Percentiles rank a stretch among this genome's conserved stretches.
Evolutionary conservation across 2,888 invertebrate species (phyloP).

Genomic region (Stenchaetothrips biformis): DNA sequence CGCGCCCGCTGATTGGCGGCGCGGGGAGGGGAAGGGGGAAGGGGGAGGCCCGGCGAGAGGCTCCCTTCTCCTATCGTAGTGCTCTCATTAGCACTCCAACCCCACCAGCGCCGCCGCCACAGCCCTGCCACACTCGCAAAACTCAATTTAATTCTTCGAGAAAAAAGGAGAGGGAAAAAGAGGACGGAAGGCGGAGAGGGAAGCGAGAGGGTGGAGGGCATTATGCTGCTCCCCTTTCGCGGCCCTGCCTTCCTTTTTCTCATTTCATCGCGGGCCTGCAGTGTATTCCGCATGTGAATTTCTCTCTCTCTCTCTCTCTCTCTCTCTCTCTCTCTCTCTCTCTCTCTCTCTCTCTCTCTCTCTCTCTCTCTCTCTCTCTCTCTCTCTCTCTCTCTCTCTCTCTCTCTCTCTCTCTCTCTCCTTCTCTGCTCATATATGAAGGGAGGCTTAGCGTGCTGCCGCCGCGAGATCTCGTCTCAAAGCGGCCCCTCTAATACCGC

Average conservation of each 20-base stretch:
- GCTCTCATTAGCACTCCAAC: slow-evolving; percentile 13
- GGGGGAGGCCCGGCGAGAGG: not conserved
- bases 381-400: too few species aligned
- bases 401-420: too few species aligned
- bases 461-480: not conserved
- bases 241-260: not conserved
- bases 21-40: not conserved
- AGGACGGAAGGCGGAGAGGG: not conserved
- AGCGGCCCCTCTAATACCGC: not conserved
- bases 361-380: too few species aligned
- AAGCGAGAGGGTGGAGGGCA: not conserved
- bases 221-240: too few species aligned
- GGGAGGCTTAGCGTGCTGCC: not conserved
- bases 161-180: not conserved
- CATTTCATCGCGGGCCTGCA: not conserved
- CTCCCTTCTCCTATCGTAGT: slow-evolving; percentile 18
- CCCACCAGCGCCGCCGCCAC: not conserved
- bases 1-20: slow-evolving; percentile 4
- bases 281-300: slow-evolving; percentile 2
- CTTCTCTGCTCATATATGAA: not conserved
- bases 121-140: slow-evolving; percentile 1
- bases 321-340: not conserved
- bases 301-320: not conserved
- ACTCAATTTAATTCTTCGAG: slow-evolving; percentile 2
- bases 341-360: not conserved